Base-by-base conservation (phyloP, 2,888 invertebrate species). In the Arctia plantaginis region DNA sequence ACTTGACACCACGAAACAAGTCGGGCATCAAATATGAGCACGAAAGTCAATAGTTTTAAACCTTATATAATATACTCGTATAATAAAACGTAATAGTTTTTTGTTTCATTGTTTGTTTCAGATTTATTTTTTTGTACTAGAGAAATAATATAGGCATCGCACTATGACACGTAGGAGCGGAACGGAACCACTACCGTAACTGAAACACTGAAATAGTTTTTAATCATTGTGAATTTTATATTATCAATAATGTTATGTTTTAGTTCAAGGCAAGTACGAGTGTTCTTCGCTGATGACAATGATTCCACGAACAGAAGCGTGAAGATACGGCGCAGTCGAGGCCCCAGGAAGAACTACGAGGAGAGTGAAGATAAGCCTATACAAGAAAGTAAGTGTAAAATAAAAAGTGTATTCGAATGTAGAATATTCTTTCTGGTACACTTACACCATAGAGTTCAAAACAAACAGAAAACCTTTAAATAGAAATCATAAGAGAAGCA, bases 361-460 rank as follows among this genome's bases (percentile, higher is more conserved):
- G 96, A 96, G 39, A 95, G 95, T 81, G 95, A 95, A 84, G 96
- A 96, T 80, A 96, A 96, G 85, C 95, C 95, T 8, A 95, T 95
- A 81, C 95, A 95, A 80, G 95, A 95, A 85, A 95, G 95, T 94
- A 80, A 88, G 92, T 86, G 30, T 27, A 59, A 64, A 64, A 7
- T 20, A 33, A 10, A 30, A 7, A 15, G 3, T 3, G 51, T 33
- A 33, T 47, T 30, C 30, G 6, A 27, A 30, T 51, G 51, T 51
- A 47, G 47, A 18, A 44, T 44, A 18, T 44, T 44, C 15, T 51
- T 1, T 47, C 20, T 47, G 18, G 20, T 51, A 23, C 23, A 51
- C 51, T 44, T 15, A 7, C 18, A 20, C 47, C 20, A 47, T 4
- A 35, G 35, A 47, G 3, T 51, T 23, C 20, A 20, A 51, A 18